Evolutionary conservation across 2,888 invertebrate species (phyloP).

Genomic region (Andrena chrysosceles): DNA sequence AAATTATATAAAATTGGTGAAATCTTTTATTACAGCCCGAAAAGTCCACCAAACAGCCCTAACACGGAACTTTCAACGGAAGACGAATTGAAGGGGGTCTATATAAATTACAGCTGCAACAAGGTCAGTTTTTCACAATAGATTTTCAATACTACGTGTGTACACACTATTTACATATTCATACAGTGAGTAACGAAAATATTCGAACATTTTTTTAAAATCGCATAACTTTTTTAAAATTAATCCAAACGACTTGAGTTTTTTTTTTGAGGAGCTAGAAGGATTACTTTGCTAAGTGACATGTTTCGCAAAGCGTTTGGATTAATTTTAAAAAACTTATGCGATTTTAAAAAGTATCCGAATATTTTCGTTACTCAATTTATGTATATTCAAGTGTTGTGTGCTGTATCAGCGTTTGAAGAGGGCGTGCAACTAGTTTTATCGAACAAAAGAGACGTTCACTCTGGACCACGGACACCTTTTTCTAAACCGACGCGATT

Average conservation of each 20-base stretch:
- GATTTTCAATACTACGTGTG: conserved; percentile 23
- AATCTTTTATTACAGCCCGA: conserved; percentile 88
- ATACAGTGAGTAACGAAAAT: too few species aligned
- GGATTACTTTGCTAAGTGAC: too few species aligned
- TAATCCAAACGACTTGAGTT: too few species aligned
- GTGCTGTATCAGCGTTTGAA: neutral
- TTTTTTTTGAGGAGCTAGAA: too few species aligned
- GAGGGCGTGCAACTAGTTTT: conserved; percentile 65
- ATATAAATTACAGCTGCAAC: conserved; percentile 90
- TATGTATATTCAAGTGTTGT: too few species aligned
- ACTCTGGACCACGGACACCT: neutral
- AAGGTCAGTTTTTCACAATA: conserved; percentile 85
- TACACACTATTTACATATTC: neutral
- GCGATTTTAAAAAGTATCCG: too few species aligned
- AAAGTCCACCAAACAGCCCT: conserved; percentile 97
- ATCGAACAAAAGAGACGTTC: conserved; percentile 51
- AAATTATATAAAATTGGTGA: conserved; percentile 7
- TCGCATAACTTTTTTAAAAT: too few species aligned
- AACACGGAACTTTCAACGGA: conserved; percentile 92
- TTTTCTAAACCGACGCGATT: too few species aligned
- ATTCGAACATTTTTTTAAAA: too few species aligned
- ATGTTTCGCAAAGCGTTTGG: too few species aligned
- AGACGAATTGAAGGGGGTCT: conserved; percentile 91
- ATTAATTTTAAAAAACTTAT: too few species aligned
- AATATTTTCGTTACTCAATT: too few species aligned